These are phyloP conservation scores for Corythornis madagascariensis DNA, from an alignment of 2,113 vertebrate genomes.

Conservation along the genomic window DNA sequence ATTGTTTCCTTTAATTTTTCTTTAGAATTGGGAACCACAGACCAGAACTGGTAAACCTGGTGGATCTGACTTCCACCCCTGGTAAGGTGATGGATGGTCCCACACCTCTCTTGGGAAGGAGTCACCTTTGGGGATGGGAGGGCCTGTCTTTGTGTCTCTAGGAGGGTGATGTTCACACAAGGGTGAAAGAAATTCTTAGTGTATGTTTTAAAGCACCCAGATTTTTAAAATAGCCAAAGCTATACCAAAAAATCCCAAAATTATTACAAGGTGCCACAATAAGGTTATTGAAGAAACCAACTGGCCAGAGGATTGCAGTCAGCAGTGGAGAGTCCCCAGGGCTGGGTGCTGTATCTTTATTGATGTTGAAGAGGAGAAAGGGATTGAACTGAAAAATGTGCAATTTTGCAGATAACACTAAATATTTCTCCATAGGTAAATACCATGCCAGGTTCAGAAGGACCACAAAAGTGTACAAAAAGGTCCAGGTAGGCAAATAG, in stretches of 20 bases:
- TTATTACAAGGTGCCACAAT: not conserved
- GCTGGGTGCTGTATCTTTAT: not conserved
- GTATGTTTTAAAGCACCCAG: not conserved
- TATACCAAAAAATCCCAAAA: too few species aligned
- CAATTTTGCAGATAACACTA: not conserved
- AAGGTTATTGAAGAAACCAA: not conserved
- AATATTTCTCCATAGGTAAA: not conserved
- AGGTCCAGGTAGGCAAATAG: not conserved
- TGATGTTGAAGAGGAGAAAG: not conserved
- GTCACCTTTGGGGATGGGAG: not conserved
- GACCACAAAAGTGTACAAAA: not conserved
- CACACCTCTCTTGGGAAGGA: not conserved
- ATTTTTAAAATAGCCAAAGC: not conserved
- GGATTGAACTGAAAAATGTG: not conserved
- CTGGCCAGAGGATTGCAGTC: not conserved
- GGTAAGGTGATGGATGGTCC: not conserved
- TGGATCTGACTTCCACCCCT: not conserved
- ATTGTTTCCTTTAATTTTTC: not conserved
- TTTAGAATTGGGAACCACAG: not conserved
- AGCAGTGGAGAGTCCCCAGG: not conserved
- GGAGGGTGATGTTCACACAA: rapidly evolving
- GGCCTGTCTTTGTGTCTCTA: rapidly evolving
- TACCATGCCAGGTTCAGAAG: not conserved
- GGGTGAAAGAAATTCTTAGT: not conserved
- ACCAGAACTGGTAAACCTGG: not conserved